A percentile compares a stretch with the other conserved stretches of the same genome.
Conservation (phyloP, 1,140 invertebrate genomes). For the Sinella curviseta region DNA sequence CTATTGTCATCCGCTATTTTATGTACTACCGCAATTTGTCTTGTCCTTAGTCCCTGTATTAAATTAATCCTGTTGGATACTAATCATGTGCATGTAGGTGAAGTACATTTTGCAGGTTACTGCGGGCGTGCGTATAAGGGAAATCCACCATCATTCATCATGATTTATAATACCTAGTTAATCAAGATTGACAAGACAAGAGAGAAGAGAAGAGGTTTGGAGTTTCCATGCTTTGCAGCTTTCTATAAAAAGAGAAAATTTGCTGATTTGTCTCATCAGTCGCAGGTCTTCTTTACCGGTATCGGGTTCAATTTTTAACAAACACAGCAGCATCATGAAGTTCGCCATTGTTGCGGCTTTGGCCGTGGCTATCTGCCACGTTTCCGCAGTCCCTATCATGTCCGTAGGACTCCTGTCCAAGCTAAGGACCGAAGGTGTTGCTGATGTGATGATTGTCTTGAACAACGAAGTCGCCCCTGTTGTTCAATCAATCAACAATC, state of each 20-base stretch:
- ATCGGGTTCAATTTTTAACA: background rate
- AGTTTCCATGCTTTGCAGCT: background rate
- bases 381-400: conserved; percentile 19
- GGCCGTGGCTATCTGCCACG: conserved; percentile 34
- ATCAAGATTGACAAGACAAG: background rate
- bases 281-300: background rate
- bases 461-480: background rate
- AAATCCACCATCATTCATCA: too few relatives aligned
- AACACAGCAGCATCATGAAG: too few relatives aligned
- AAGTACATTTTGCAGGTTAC: too few relatives aligned
- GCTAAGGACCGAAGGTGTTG: background rate
- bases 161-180: too few relatives aligned
- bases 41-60: too few relatives aligned
- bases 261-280: background rate
- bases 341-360: conserved; percentile 23
- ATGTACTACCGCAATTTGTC: too few relatives aligned
- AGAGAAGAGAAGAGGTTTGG: too few relatives aligned
- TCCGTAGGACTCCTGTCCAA: background rate
- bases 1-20: too few relatives aligned
- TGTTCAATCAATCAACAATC: background rate
- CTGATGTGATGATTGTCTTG: conserved; percentile 29
- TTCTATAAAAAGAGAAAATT: background rate
- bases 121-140: too few relatives aligned
- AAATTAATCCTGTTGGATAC: too few relatives aligned
- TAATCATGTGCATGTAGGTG: too few relatives aligned